Conservation (phyloP, 2,113 vertebrate species). For the Catharus minimus region DNA sequence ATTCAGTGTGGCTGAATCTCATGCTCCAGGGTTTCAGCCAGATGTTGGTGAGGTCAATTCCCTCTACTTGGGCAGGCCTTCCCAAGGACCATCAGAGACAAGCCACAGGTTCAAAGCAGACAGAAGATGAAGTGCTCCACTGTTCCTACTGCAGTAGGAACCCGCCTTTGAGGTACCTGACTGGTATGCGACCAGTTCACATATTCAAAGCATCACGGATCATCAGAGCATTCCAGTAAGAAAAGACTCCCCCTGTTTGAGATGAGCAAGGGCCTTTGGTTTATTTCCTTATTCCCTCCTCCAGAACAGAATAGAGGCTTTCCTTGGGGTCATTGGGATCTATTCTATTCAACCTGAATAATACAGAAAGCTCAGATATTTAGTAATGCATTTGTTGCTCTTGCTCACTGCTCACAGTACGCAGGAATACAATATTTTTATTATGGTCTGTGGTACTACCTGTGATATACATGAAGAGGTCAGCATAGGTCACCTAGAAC, state of each 20-base stretch:
- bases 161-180: background rate
- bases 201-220: background rate
- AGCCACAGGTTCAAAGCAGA: conserved; percentile 26
- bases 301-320: background rate
- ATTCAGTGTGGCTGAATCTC: background rate
- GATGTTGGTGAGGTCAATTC: background rate
- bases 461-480: background rate
- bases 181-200: background rate
- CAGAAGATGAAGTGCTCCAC: background rate
- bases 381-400: background rate
- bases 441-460: background rate
- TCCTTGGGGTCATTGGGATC: background rate
- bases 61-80: background rate
- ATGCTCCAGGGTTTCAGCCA: conserved; percentile 33
- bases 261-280: background rate
- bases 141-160: background rate
- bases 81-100: background rate
- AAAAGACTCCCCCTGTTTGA: background rate
- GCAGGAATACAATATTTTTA: background rate
- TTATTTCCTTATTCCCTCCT: background rate
- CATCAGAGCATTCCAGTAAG: background rate
- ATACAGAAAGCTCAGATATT: background rate
- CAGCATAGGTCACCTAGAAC: background rate
- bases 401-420: background rate
- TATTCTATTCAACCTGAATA: background rate